phyloP scores from a whole-genome alignment of 2,888 invertebrate species.

The Plebejus melissa region DNA sequence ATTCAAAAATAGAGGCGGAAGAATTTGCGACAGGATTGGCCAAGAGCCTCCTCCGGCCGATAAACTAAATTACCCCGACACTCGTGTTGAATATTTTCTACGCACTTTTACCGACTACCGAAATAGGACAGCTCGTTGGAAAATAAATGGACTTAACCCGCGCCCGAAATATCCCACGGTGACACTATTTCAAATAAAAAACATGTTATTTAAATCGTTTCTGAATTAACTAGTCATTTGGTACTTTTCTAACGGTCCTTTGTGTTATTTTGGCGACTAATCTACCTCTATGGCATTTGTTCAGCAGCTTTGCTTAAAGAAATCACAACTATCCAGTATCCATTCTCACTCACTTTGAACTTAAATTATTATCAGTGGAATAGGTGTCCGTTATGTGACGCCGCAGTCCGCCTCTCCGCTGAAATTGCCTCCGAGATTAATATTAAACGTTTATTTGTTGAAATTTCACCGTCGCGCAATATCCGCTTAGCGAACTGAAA shows the following conservation, averaged over 20 bases:
- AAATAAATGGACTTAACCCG: background rate
- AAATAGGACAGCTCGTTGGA: background rate
- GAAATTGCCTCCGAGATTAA: background rate
- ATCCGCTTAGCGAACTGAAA: constrained; percentile 13
- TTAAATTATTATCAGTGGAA: background rate
- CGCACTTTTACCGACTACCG: background rate
- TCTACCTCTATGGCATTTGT: no score
- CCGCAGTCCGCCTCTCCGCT: background rate
- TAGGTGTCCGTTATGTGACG: background rate
- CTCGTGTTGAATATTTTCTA: background rate
- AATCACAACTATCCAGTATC: background rate
- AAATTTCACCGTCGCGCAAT: background rate
- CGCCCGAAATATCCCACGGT: no score
- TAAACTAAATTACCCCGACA: background rate
- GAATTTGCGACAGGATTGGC: background rate
- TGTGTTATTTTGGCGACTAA: no score
- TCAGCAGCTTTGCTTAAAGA: no score
- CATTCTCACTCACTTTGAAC: background rate
- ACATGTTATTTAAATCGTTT: no score
- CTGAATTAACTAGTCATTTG: no score
- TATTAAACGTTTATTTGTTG: background rate
- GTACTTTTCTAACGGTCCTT: background rate
- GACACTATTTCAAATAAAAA: no score
- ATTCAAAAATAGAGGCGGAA: background rate
- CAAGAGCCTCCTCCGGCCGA: background rate